Base-by-base conservation (phyloP, 2,888 invertebrate species). In the Pandemis heparana region DNA sequence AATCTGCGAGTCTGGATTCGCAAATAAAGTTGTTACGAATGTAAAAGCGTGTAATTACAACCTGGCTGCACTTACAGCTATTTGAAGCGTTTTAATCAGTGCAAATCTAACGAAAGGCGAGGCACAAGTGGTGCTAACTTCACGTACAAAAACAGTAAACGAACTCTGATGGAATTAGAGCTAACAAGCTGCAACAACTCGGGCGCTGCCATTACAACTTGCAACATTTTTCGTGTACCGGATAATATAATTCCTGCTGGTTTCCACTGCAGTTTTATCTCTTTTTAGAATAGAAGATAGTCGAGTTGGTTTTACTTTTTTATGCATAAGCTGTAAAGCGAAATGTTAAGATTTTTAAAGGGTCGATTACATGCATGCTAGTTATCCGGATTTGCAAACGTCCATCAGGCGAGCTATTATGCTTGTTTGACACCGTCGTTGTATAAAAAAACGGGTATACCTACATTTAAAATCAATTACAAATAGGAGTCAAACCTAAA, bases 131-230 rank as follows among this genome's bases (percentile, higher is more conserved):
- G 70, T 75, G 73, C 66, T 69, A 71, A 70, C 69, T 69, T 60
- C 71, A 62, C 69, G 65, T 71, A 70, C 74, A 70, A 76, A 74
- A 73, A 73, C 68, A 68, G 67, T 68, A 68, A 73, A 73, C 60
- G 73, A 74, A 74, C 80, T 77, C 75, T 82, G 81, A 86, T 83
- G 82, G 82, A 84, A 86, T 86, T 84, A 85, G 80, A 86, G 83
- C 83, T 84, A 81, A 81, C 82, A 83, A 86, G 85, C 83, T 83
- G 83, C 80, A 82, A 80, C 79, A 79, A 78, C 79, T 80, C 77
- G 70, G 78, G 72, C 78, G 78, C 77, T 77, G 73, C 77, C 62
- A 62, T 68, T 60, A 77, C 82, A 80, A 82, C 82, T 82, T 82
- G 84, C 80, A 82, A 77, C 83, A 83, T 81, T 85, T 84, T 80